Evolutionary conservation across 2,113 vertebrate species (phyloP).

Genomic region (Pollimyrus isidori): DNA sequence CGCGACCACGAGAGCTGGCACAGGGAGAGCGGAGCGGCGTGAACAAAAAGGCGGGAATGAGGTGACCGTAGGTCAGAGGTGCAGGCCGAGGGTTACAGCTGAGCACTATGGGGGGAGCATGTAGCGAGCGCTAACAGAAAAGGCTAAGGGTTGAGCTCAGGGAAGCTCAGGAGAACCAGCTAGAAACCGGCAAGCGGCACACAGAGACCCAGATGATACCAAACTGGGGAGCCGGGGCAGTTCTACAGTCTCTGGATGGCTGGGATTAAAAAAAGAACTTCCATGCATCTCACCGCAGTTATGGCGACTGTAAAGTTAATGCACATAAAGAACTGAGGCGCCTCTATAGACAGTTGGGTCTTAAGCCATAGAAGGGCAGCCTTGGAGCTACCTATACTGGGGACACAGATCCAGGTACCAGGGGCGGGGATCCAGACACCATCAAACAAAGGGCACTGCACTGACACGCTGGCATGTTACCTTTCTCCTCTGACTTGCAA

Average conservation of each 20-base stretch:
- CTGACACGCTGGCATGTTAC: slow-evolving; percentile 10
- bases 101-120: neutral
- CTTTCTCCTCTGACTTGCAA: slow-evolving; percentile 35
- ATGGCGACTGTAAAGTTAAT: neutral
- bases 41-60: neutral
- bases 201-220: neutral
- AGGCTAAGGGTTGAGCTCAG: neutral
- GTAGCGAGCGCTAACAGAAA: neutral
- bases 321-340: neutral
- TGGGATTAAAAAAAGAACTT: neutral
- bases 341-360: neutral
- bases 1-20: slow-evolving; percentile 73
- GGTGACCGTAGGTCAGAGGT: neutral
- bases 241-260: neutral
- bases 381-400: neutral
- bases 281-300: neutral
- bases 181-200: neutral
- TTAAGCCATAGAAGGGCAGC: neutral
- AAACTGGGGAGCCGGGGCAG: neutral
- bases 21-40: neutral
- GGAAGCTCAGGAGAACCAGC: neutral
- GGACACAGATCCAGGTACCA: neutral
- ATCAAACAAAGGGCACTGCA: neutral
- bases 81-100: too few species aligned
- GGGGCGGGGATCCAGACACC: neutral